A percentile compares a stretch with the other conserved stretches of the same genome.
Conservation (phyloP, 92 coral and sea anemone species). For the Ricordea florida region DNA sequence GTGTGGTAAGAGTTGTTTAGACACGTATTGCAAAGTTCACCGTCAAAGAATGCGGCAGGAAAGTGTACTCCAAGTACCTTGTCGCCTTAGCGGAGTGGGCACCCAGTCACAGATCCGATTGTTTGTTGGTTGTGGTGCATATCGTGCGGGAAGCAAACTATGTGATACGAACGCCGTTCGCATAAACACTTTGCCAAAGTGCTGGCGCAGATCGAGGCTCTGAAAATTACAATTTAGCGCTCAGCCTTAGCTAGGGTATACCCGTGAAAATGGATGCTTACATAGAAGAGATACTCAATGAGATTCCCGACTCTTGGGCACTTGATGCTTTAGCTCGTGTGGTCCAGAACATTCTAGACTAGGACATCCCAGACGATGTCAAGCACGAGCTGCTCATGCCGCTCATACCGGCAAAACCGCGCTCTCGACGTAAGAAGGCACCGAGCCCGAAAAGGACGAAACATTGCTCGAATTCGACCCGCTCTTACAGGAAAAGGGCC, state of each 20-base stretch:
- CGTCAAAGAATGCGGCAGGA: no score
- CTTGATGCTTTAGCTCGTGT: neutral
- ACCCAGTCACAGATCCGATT: no score
- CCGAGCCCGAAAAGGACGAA: neutral
- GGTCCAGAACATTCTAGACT: neutral
- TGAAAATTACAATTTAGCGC: no score
- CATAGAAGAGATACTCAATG: neutral
- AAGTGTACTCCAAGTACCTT: no score
- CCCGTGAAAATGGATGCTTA: neutral
- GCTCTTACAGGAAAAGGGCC: neutral
- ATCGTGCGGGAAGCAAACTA: no score
- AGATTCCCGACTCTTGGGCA: neutral
- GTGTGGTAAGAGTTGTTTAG: no score
- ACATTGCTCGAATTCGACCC: neutral
- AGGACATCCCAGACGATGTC: neutral
- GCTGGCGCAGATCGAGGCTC: no score
- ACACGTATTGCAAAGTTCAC: no score
- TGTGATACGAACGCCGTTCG: no score
- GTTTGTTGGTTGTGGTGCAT: no score
- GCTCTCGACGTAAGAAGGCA: neutral
- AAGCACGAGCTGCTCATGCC: neutral
- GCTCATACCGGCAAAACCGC: slow-evolving; percentile 1
- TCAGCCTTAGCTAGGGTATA: neutral
- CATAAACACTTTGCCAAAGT: no score
- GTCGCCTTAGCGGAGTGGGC: no score